phyloP scores from a whole-genome alignment of 2,113 vertebrate species.

The Mohoua ochrocephala region DNA sequence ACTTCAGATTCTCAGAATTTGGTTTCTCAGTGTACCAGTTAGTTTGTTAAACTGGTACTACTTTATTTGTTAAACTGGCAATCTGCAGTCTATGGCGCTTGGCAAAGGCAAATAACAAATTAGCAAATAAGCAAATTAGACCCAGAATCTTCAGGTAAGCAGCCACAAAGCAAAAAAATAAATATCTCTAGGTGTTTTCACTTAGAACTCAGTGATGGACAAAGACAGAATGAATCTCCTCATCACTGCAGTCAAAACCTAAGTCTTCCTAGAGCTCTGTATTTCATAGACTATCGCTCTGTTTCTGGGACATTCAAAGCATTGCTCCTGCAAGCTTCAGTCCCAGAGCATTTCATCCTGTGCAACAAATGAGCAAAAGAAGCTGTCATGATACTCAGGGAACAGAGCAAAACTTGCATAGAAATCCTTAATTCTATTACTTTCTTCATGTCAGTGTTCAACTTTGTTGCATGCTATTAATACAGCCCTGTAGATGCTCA shows the following conservation, averaged over 20 bases:
- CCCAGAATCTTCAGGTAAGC: background rate
- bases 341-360: background rate
- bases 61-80: background rate
- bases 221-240: background rate
- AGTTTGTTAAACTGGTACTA: background rate
- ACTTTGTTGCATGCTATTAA: background rate
- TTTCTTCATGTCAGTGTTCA: background rate
- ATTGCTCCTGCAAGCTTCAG: background rate
- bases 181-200: background rate
- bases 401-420: background rate
- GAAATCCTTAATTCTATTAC: background rate
- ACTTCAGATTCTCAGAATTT: background rate
- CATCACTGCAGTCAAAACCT: background rate
- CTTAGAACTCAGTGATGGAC: background rate
- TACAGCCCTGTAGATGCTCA: background rate
- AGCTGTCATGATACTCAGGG: background rate
- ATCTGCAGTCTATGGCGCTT: background rate
- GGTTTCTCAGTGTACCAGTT: background rate
- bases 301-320: background rate
- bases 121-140: background rate
- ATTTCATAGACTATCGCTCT: background rate
- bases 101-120: background rate
- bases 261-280: background rate
- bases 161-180: background rate
- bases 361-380: background rate